These are phyloP conservation scores for Xiphorhynchus elegans DNA, from an alignment of 2,113 vertebrate genomes.

Conservation along the genomic window DNA sequence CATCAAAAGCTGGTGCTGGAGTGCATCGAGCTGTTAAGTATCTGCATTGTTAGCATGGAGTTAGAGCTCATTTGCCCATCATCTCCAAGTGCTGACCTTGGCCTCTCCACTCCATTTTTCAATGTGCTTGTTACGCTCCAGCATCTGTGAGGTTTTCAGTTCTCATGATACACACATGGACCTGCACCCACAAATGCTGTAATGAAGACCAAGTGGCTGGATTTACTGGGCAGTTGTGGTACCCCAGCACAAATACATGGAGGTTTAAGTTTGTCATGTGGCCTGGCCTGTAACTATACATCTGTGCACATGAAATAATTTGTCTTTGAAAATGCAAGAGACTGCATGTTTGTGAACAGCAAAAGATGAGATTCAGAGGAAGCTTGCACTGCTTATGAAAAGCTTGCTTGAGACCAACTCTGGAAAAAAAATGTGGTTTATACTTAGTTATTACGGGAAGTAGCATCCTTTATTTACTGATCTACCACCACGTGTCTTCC, in stretches of 20 bases:
- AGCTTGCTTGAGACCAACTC: neutral
- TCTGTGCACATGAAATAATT: fast-evolving
- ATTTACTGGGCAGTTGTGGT: neutral
- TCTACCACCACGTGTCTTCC: neutral
- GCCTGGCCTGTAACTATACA: neutral
- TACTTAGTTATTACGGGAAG: neutral
- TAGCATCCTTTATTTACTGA: neutral
- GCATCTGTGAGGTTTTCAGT: neutral
- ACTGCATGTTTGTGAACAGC: fast-evolving
- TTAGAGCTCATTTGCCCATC: neutral
- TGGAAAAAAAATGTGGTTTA: neutral
- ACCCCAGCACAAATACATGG: neutral
- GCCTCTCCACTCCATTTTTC: neutral
- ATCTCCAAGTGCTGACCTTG: conserved; percentile 9
- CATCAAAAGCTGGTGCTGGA: conserved; percentile 17
- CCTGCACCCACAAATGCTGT: neutral
- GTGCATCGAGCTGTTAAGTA: conserved; percentile 18
- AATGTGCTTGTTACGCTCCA: neutral
- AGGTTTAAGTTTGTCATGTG: neutral
- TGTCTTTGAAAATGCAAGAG: neutral
- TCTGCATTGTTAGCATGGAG: neutral
- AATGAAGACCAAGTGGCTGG: neutral
- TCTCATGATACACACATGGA: neutral
- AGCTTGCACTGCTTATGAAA: neutral
- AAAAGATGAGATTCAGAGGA: neutral